Evolutionary conservation across 2,797 vertebrate genomes (phyloP).

Genomic region (Pseudochromis fuscus): DNA sequence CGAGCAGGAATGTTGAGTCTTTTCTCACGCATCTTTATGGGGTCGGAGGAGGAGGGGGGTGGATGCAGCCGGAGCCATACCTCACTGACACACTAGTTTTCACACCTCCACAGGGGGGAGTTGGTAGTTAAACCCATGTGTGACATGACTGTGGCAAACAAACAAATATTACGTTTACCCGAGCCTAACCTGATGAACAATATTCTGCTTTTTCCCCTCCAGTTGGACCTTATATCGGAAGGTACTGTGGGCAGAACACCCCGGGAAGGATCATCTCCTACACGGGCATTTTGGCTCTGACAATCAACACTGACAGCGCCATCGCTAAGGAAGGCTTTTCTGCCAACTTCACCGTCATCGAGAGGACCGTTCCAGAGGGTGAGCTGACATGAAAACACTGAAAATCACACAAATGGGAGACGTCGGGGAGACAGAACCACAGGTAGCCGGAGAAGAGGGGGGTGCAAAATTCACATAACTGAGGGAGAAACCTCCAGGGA

Average conservation of each 20-base stretch:
- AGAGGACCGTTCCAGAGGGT: slow-evolving; percentile 93
- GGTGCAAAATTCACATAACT: neutral
- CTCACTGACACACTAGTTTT: slow-evolving; percentile 63
- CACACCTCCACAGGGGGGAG: slow-evolving; percentile 48
- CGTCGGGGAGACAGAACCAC: neutral
- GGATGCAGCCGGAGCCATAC: slow-evolving; percentile 26
- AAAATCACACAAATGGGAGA: slow-evolving; percentile 8
- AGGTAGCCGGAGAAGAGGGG: slow-evolving; percentile 8
- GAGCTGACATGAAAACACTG: slow-evolving; percentile 70
- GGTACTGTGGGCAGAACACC: slow-evolving; percentile 96
- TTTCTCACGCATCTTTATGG: slow-evolving; percentile 59
- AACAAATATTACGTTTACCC: slow-evolving; percentile 64
- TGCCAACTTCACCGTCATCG: slow-evolving; percentile 94
- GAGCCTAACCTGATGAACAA: slow-evolving; percentile 22
- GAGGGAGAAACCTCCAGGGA: slow-evolving; percentile 15
- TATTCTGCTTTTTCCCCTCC: slow-evolving; percentile 35
- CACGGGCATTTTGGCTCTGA: slow-evolving; percentile 95
- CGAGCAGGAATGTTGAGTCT: slow-evolving; percentile 55
- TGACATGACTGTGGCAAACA: slow-evolving; percentile 50
- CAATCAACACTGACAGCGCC: slow-evolving; percentile 96
- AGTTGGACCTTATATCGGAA: slow-evolving; percentile 96
- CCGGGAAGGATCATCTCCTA: slow-evolving; percentile 94
- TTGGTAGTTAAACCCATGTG: slow-evolving; percentile 49
- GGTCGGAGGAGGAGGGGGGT: slow-evolving; percentile 14
- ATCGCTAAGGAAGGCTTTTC: slow-evolving; percentile 99